Percentiles rank a stretch among this genome's conserved stretches.
Evolutionary conservation across 2,888 invertebrate genomes (phyloP).

Genomic region (Hyalella azteca): DNA sequence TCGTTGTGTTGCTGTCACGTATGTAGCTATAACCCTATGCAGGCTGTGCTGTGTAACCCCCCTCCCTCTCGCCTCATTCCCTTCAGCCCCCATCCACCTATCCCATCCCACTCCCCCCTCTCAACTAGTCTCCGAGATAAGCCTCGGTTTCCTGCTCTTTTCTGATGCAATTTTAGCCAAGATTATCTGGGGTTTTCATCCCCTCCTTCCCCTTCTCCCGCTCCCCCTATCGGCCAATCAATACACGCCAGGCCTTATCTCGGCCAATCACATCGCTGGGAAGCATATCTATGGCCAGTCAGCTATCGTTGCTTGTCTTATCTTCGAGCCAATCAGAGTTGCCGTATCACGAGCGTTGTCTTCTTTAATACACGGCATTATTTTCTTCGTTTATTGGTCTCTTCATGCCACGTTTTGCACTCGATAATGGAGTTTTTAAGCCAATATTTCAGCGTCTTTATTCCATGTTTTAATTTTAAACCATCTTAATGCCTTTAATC

Average conservation of each 20-base stretch:
- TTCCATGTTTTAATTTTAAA: no score
- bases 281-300: conserved; percentile 33
- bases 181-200: conserved; percentile 42
- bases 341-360: no score
- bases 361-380: no score
- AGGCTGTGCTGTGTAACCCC: neutral
- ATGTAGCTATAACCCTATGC: no score
- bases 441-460: no score
- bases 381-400: no score
- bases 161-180: neutral
- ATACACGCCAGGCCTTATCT: conserved; percentile 45
- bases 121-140: conserved; percentile 19
- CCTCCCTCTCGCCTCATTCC: neutral
- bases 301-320: neutral
- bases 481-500: no score
- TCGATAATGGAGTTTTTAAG: no score
- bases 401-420: no score
- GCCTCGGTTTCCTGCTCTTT: neutral
- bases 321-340: conserved; percentile 22
- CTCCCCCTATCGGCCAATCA: conserved; percentile 48
- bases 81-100: neutral
- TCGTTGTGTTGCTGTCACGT: no score
- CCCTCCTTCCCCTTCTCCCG: conserved; percentile 47
- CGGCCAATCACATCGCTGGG: conserved; percentile 51
- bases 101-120: neutral